Percentiles rank a stretch among this genome's conserved stretches.
phyloP scores from a whole-genome alignment of 2,113 vertebrate species.

The Dromas ardeola region DNA sequence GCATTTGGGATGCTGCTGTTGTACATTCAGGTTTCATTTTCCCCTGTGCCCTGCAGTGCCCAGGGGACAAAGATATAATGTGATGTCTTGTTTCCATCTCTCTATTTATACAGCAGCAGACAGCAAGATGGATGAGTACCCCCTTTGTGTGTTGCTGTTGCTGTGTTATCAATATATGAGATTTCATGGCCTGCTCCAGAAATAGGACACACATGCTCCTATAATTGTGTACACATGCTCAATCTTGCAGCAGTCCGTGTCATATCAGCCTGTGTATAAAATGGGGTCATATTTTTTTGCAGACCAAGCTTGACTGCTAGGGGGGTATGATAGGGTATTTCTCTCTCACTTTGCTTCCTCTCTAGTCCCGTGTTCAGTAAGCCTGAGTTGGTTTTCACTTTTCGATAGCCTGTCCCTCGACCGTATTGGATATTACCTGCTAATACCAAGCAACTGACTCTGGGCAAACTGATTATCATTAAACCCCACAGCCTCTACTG shows the following conservation, averaged over 20 bases:
- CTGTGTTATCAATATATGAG: neutral
- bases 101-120: neutral
- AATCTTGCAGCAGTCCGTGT: neutral
- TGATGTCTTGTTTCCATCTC: neutral
- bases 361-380: neutral
- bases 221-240: neutral
- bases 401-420: neutral
- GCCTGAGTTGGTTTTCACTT: neutral
- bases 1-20: neutral
- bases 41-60: neutral
- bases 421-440: neutral
- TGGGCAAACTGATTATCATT: neutral
- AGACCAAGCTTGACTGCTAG: neutral
- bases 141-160: rapidly evolving
- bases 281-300: neutral
- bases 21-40: neutral
- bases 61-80: neutral
- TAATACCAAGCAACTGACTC: neutral
- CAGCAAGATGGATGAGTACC: neutral
- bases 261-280: neutral
- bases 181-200: neutral
- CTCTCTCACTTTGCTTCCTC: neutral
- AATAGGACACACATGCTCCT: neutral
- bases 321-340: neutral
- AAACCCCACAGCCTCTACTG: neutral